Evolutionary conservation across 2,888 invertebrate genomes (phyloP), one percentile per base, ranked within the genome.

Genomic region (Amblyteles armatorius): DNA sequence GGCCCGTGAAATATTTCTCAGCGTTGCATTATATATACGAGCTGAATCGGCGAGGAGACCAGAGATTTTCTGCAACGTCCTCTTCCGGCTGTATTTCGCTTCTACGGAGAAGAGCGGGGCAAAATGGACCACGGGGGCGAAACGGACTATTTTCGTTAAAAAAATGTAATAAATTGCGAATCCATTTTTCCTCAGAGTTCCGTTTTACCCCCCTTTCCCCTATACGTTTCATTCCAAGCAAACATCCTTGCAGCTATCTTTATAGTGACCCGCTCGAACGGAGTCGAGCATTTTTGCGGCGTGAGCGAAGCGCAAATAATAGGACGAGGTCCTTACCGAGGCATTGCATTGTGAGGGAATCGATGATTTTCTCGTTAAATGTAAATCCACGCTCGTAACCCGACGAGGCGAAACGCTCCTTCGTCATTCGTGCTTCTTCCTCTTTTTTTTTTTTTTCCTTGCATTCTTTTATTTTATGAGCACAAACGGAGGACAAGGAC

Each of bases 311-410:
- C 77, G 77, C 67, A 33, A 55, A 77, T 77, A 77, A 77, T 77
- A 36, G 67, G 40, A 77, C 67, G 67, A 67, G 65, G 73, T 76
- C 69, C 63, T 82, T 82, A n/a, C 11, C 26, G 19, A n/a, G 48
- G 29, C 50, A 50, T 50, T 63, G 68, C 50, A 57, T 67, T 26
- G 50, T 40, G 48, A 74, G 69, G 60, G 60, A 9, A 69, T 71
- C 81, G 69, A 82, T 82, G 60, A 76, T 82, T 76, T 76, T 76
- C 69, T 82, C 63, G 76, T 63, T 71, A 52, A 67, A 82, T 82
- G 81, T 76, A 72, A 78, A 82, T 82, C 19, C 57, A 19, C 50
- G 22, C n/a, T 63, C 55, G 16, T 50, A 48, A 26, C n/a, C 63
- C 68, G 69, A 26, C 69, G 72, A 72, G 65, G 48, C 69, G 76